Conservation (phyloP, 2,113 vertebrate genomes). For the Setophaga petechia region DNA sequence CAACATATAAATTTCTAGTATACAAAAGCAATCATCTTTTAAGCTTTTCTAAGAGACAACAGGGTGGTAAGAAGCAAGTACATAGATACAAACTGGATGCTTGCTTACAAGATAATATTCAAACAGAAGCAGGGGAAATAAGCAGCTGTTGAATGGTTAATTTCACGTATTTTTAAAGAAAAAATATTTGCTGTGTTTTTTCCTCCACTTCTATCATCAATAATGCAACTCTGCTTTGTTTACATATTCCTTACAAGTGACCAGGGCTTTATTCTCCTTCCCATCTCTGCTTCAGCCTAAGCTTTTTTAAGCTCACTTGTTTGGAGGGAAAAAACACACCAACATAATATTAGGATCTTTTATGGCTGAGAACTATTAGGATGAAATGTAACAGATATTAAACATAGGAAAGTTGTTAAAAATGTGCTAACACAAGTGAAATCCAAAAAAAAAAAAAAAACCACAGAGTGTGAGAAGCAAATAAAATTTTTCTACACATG, state of each 20-base stretch:
- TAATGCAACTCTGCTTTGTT: conserved; percentile 67
- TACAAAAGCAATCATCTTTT: neutral
- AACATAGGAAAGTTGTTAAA: conserved; percentile 72
- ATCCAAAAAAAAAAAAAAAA: neutral
- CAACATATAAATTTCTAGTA: neutral
- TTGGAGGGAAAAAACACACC: neutral
- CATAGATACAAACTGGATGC: neutral
- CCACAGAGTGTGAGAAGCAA: conserved; percentile 71
- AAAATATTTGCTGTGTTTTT: conserved; percentile 28
- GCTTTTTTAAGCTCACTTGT: conserved; percentile 30
- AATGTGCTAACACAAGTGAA: conserved; percentile 66
- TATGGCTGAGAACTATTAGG: conserved; percentile 58
- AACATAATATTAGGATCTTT: conserved; percentile 30
- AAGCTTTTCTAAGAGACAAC: conserved; percentile 36
- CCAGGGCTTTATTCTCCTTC: conserved; percentile 34
- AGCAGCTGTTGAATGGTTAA: conserved; percentile 11
- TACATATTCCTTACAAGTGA: conserved; percentile 61
- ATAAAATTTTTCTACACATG: conserved; percentile 82
- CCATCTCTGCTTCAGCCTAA: neutral
- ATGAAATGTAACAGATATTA: conserved; percentile 67
- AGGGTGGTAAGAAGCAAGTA: neutral
- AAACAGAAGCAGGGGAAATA: neutral
- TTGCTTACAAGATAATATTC: conserved; percentile 7
- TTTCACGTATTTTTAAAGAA: conserved; percentile 45
- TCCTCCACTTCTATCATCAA: conserved; percentile 51